phyloP scores from a whole-genome alignment of 2,113 vertebrate species.

The Peucedramus taeniatus region DNA sequence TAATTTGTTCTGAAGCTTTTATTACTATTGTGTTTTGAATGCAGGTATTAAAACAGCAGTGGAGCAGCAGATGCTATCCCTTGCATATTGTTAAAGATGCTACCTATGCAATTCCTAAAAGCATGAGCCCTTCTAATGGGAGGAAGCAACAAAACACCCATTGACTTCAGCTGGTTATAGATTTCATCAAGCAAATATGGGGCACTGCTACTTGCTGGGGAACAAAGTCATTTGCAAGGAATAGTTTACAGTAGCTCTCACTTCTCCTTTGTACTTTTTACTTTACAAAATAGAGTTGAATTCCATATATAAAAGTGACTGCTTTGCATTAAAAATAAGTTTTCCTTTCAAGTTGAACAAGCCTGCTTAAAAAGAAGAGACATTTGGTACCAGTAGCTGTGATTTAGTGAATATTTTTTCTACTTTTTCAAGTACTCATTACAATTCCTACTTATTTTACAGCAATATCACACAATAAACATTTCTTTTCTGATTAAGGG shows the following conservation, averaged over 20 bases:
- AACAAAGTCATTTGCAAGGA: background rate
- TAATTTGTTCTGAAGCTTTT: constrained; percentile 67
- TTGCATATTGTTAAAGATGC: constrained; percentile 43
- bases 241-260: background rate
- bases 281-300: background rate
- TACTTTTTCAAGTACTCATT: constrained; percentile 17
- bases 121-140: constrained; percentile 16
- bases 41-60: constrained; percentile 48
- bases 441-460: constrained; percentile 29
- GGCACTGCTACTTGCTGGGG: background rate
- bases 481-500: constrained; percentile 3
- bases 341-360: constrained; percentile 17
- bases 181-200: background rate
- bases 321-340: constrained; percentile 4
- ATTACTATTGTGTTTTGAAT: constrained; percentile 58
- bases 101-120: constrained; percentile 49
- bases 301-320: background rate
- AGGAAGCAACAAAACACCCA: constrained; percentile 35
- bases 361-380: constrained; percentile 20
- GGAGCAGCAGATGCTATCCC: constrained; percentile 31
- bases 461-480: background rate
- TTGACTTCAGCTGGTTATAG: constrained; percentile 6
- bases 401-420: background rate
- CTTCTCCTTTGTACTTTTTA: background rate
- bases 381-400: background rate